phyloP scores from a whole-genome alignment of 2,797 vertebrate genomes.

The Rhinella marina region DNA sequence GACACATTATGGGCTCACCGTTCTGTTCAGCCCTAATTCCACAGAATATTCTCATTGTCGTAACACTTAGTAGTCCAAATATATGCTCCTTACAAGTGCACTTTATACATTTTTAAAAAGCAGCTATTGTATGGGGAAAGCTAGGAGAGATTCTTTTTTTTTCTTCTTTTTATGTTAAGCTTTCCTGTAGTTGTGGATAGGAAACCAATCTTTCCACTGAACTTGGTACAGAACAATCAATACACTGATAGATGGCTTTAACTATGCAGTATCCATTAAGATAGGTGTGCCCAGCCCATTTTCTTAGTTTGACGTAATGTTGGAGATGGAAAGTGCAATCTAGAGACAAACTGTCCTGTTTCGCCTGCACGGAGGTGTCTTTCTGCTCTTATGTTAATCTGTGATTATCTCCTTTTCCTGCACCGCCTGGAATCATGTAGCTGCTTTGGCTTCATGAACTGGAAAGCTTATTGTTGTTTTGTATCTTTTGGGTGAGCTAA shows the following conservation, averaged over 20 bases:
- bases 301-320: conserved; percentile 50
- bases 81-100: conserved; percentile 27
- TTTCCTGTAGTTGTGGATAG: conserved; percentile 45
- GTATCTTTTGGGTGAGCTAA: conserved; percentile 71
- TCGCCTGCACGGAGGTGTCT: conserved; percentile 38
- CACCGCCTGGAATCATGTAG: conserved; percentile 64
- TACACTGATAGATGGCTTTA: conserved; percentile 54
- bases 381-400: conserved; percentile 44
- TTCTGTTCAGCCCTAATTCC: conserved; percentile 3
- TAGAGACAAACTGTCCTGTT: conserved; percentile 40
- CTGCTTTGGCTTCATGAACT: conserved; percentile 71
- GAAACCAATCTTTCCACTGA: conserved; percentile 44
- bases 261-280: conserved; percentile 51
- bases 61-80: conserved; percentile 40
- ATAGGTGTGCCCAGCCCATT: conserved; percentile 48
- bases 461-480: conserved; percentile 69
- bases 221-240: conserved; percentile 53
- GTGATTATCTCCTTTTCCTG: conserved; percentile 61
- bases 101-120: conserved; percentile 43
- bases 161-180: conserved; percentile 8
- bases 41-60: not conserved
- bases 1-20: conserved; percentile 4
- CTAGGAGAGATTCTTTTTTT: not conserved
- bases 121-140: conserved; percentile 37
- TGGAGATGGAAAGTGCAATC: conserved; percentile 44